phyloP scores from a whole-genome alignment of 2,113 vertebrate genomes.

The Lasiurus cinereus region DNA sequence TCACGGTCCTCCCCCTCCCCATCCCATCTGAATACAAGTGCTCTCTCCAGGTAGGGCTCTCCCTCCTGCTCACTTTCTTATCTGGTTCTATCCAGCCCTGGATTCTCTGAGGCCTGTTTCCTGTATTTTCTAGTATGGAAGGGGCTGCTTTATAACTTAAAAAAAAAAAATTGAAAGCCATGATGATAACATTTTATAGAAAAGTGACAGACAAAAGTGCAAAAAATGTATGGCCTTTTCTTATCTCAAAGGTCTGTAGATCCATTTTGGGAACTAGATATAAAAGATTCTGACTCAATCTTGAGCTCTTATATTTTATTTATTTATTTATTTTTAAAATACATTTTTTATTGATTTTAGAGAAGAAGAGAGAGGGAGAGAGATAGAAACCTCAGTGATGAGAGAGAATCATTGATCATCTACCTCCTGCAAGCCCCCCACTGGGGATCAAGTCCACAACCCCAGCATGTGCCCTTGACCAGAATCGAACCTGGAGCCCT shows the following conservation, averaged over 20 bases:
- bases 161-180: background rate
- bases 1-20: conserved; percentile 92
- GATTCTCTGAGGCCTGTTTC: background rate
- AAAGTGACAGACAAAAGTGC: background rate
- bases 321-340: too few relatives aligned
- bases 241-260: background rate
- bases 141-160: background rate
- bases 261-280: background rate
- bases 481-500: too few relatives aligned
- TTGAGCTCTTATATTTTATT: background rate
- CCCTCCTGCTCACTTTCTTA: too few relatives aligned
- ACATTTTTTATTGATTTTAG: too few relatives aligned
- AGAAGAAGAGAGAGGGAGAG: too few relatives aligned
- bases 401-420: too few relatives aligned
- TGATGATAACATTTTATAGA: background rate
- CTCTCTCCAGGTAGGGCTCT: conserved; percentile 90
- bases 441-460: too few relatives aligned
- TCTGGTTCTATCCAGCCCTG: background rate
- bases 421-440: too few relatives aligned
- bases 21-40: conserved; percentile 87
- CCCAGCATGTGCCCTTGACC: too few relatives aligned
- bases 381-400: too few relatives aligned
- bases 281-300: background rate
- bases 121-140: background rate
- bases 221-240: background rate